These are phyloP conservation scores for Corythoichthys intestinalis DNA, from an alignment of 2,113 vertebrate genomes.

Conservation along the genomic window DNA sequence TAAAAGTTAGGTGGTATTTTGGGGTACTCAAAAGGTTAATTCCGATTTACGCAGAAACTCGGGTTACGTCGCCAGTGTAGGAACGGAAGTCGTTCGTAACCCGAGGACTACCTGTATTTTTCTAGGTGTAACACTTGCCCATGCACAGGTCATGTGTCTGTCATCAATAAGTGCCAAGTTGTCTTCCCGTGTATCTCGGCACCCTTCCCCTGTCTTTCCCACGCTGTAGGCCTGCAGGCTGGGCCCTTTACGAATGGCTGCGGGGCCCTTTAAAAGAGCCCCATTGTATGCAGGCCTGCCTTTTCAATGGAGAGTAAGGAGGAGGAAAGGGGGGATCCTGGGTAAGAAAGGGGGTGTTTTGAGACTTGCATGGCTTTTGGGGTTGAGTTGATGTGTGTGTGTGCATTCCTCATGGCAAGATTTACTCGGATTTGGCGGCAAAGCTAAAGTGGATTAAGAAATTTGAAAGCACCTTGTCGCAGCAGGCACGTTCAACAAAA, in stretches of 20 bases:
- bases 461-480: conserved; percentile 4
- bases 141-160: not conserved
- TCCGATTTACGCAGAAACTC: too few relatives aligned
- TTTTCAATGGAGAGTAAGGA: conserved; percentile 61
- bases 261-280: conserved; percentile 70
- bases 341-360: conserved; percentile 41
- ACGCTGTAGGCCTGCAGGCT: conserved; percentile 19
- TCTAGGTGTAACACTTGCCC: not conserved
- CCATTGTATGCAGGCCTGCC: conserved; percentile 64
- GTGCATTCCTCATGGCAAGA: conserved; percentile 28
- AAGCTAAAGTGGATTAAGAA: conserved; percentile 32
- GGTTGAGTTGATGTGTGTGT: conserved; percentile 33
- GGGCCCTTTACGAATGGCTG: conserved; percentile 61
- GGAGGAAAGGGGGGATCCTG: conserved; percentile 50
- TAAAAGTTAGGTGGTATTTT: too few relatives aligned
- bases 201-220: conserved; percentile 5
- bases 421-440: conserved; percentile 14
- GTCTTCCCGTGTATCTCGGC: not conserved
- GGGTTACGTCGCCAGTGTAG: too few relatives aligned
- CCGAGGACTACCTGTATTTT: too few relatives aligned
- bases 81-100: too few relatives aligned
- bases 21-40: too few relatives aligned
- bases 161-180: not conserved
- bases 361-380: conserved; percentile 38
- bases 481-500: not conserved